A percentile compares a stretch with the other conserved stretches of the same genome.
Evolutionary conservation across 2,113 vertebrate genomes (phyloP).

Genomic region (Neofelis nebulosa): DNA sequence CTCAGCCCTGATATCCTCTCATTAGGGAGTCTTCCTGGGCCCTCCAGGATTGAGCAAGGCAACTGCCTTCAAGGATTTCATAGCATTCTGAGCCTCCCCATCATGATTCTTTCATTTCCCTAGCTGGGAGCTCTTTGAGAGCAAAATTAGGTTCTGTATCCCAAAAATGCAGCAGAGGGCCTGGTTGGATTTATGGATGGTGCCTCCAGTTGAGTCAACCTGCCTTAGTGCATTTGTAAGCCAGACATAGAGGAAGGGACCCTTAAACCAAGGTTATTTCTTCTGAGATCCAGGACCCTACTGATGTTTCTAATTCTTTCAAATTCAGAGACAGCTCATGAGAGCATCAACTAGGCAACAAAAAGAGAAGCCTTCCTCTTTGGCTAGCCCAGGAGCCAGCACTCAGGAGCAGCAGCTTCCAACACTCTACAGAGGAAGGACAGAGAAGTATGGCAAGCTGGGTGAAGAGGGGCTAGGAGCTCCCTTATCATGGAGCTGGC

Average conservation of each 20-base stretch:
- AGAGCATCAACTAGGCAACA: background rate
- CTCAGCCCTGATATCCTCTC: background rate
- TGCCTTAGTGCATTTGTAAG: background rate
- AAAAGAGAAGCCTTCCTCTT: background rate
- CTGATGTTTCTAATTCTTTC: background rate
- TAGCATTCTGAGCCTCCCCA: background rate
- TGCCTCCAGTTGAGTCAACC: background rate
- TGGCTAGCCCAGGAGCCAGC: background rate
- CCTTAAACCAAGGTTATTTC: background rate
- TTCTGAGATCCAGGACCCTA: background rate
- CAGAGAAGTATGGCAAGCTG: background rate
- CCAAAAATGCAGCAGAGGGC: background rate
- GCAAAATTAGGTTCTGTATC: background rate
- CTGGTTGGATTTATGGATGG: background rate
- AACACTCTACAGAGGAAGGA: background rate
- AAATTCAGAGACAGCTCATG: background rate
- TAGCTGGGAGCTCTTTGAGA: background rate
- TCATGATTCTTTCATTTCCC: background rate
- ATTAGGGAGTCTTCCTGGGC: background rate
- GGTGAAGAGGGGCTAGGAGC: background rate
- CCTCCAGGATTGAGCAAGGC: background rate
- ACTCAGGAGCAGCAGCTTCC: background rate
- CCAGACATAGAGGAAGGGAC: background rate
- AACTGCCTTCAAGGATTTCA: background rate
- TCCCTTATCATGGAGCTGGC: background rate